Percentiles rank a stretch among this genome's conserved stretches.
These are phyloP conservation scores for Sebastes oblongus DNA, from an alignment of 2,797 vertebrate species.

Conservation along the genomic window DNA sequence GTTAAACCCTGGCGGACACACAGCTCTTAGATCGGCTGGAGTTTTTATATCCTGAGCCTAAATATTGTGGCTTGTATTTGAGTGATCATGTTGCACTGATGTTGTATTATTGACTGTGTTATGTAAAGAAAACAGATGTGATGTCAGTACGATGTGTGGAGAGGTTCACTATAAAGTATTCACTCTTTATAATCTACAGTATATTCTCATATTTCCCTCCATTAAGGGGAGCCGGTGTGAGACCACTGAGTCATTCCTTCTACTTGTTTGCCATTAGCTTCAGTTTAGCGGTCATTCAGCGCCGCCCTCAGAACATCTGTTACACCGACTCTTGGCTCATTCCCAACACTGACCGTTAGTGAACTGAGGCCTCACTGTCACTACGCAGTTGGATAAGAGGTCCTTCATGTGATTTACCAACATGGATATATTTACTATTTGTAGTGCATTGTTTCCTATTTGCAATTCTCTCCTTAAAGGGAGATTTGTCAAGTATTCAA, in stretches of 20 bases:
- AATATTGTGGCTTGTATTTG: background rate
- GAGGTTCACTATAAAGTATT: background rate
- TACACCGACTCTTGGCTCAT: slow-evolving; percentile 42
- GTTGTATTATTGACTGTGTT: background rate
- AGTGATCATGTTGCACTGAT: background rate
- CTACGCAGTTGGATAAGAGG: background rate
- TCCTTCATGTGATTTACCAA: background rate
- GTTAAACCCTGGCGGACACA: slow-evolving; percentile 29
- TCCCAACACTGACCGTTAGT: slow-evolving; percentile 34
- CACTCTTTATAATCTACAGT: background rate
- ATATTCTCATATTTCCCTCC: background rate
- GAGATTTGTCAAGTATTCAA: no score
- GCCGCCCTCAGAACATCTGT: slow-evolving; percentile 40
- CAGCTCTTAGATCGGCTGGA: background rate
- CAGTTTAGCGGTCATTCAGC: slow-evolving; percentile 28
- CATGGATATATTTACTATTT: background rate
- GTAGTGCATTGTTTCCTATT: background rate
- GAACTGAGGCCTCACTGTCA: background rate
- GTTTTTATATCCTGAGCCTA: background rate
- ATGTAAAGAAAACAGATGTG: no score
- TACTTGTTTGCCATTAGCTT: slow-evolving; percentile 25
- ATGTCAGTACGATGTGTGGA: background rate
- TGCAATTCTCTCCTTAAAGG: background rate
- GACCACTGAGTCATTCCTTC: background rate
- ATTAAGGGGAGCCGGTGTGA: background rate